Evolutionary conservation across 1,140 invertebrate genomes (phyloP).

Genomic region (Lepidurus packardi): DNA sequence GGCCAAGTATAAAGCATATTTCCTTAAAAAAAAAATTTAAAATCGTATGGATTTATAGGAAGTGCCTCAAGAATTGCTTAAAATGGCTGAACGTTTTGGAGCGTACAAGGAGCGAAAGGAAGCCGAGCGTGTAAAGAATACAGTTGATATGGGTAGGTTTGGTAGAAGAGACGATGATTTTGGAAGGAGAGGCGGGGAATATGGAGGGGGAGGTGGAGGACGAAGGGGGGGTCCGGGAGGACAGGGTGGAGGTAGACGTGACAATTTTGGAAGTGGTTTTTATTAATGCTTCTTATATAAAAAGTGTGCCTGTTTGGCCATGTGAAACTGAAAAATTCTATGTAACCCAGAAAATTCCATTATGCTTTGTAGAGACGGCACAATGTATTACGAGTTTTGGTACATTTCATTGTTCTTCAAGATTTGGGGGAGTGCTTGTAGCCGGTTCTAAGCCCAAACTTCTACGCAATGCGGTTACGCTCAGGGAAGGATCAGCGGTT

Average conservation of each 20-base stretch:
- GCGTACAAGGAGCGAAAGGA: slow-evolving; percentile 55
- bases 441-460: neutral
- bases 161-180: slow-evolving; percentile 41
- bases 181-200: slow-evolving; percentile 42
- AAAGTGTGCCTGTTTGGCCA: neutral
- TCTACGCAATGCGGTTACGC: neutral
- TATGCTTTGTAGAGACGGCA: too few species aligned
- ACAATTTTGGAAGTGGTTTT: slow-evolving; percentile 15
- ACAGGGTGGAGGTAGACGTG: neutral
- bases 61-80: slow-evolving; percentile 62
- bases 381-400: too few species aligned
- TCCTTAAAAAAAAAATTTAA: slow-evolving; percentile 24
- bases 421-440: neutral
- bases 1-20: slow-evolving; percentile 44
- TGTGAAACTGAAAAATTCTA: neutral
- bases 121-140: slow-evolving; percentile 44
- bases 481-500: neutral
- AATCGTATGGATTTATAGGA: slow-evolving; percentile 26
- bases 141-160: slow-evolving; percentile 38
- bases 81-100: slow-evolving; percentile 63
- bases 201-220: slow-evolving; percentile 22
- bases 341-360: too few species aligned
- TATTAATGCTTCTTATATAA: neutral
- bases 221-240: neutral
- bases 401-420: neutral